A percentile compares a stretch with the other conserved stretches of the same genome.
These are phyloP conservation scores for Coenobita brevimanus DNA, from an alignment of 1,140 invertebrate species.

Conservation along the genomic window DNA sequence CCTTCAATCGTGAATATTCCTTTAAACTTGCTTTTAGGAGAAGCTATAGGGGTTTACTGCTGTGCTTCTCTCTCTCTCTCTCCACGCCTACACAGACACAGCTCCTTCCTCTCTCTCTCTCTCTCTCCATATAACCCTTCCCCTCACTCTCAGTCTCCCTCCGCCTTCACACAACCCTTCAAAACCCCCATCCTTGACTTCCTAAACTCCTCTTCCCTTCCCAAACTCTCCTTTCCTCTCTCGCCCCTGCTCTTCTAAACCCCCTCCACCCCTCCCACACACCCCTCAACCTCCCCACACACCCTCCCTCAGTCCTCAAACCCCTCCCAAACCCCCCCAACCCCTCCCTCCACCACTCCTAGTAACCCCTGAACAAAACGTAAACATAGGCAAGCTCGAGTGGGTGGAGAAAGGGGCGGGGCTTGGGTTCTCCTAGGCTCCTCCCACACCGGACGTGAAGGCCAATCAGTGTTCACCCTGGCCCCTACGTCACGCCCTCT, in stretches of 20 bases:
- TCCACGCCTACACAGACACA: too few relatives aligned
- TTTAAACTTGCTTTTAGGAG: too few relatives aligned
- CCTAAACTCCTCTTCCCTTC: neutral
- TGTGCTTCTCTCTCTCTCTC: too few relatives aligned
- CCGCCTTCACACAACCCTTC: too few relatives aligned
- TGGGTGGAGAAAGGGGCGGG: slow-evolving; percentile 41
- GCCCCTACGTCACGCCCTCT: slow-evolving; percentile 34
- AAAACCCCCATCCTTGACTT: neutral
- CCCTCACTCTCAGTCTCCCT: too few relatives aligned
- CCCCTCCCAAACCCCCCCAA: neutral
- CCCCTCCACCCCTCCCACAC: neutral
- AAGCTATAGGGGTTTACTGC: too few relatives aligned
- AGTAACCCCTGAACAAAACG: neutral
- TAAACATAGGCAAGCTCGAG: neutral
- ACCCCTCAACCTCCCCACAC: neutral
- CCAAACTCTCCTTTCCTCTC: neutral
- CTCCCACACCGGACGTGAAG: slow-evolving; percentile 47
- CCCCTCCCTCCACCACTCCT: neutral
- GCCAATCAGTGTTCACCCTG: slow-evolving; percentile 37
- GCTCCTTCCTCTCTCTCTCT: too few relatives aligned
- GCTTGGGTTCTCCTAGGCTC: slow-evolving; percentile 25
- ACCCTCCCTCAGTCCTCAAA: neutral
- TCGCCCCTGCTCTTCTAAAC: neutral
- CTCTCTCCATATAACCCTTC: too few relatives aligned
- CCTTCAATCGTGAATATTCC: too few relatives aligned